These are phyloP conservation scores for Periophthalmus magnuspinnatus DNA, from an alignment of 2,797 vertebrate genomes.

Conservation along the genomic window DNA sequence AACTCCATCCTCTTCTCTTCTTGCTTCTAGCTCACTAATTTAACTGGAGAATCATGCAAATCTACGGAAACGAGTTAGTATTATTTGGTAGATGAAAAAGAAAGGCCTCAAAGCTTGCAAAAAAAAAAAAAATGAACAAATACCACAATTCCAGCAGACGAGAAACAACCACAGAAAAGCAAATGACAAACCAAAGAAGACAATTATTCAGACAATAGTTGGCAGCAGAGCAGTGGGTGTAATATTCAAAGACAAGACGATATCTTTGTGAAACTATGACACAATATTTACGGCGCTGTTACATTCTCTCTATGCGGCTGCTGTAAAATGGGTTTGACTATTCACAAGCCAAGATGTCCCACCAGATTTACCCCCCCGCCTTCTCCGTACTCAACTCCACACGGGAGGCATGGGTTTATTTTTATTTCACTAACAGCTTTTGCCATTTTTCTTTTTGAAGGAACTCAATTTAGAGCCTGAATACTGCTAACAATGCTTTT, in stretches of 20 bases:
- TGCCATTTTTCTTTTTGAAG: conserved; percentile 11
- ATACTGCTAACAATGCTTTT: conserved; percentile 13
- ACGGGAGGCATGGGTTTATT: conserved; percentile 38
- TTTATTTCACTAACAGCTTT: conserved; percentile 36
- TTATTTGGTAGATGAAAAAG: background rate
- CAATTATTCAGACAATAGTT: conserved; percentile 26
- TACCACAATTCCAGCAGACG: background rate
- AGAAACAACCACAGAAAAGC: conserved; percentile 3
- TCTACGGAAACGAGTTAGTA: background rate
- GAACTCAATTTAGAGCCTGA: conserved; percentile 5
- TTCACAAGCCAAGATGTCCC: conserved; percentile 40
- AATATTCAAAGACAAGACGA: conserved; percentile 15
- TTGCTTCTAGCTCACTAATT: background rate
- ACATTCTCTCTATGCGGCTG: conserved; percentile 22
- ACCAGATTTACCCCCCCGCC: conserved; percentile 34
- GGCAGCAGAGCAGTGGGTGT: conserved; percentile 19
- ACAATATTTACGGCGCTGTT: conserved; percentile 20
- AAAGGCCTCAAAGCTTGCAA: background rate
- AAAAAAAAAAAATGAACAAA: background rate
- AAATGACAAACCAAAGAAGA: conserved; percentile 26
- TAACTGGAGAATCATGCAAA: background rate
- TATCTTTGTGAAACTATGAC: conserved; percentile 20
- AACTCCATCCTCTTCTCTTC: background rate
- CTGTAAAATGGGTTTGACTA: conserved; percentile 43
- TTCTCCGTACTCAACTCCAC: conserved; percentile 26